Evolutionary conservation across 2,888 invertebrate species (phyloP).

Genomic region (Agrilus mali): DNA sequence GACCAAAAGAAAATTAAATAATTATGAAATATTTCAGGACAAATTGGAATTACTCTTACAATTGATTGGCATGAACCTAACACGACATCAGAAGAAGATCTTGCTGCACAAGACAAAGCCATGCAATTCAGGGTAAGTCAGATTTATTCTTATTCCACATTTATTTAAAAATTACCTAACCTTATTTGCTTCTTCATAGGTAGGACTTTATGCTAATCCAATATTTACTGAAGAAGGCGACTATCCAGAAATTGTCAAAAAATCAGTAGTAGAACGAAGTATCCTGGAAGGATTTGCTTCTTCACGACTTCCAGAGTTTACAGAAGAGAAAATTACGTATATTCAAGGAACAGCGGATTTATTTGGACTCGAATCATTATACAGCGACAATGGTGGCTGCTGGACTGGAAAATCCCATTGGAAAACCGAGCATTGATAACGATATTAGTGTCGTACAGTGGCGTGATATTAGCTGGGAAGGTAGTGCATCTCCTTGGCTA

Average conservation of each 20-base stretch:
- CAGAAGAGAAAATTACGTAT: conserved; percentile 33
- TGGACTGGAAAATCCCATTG: conserved; percentile 1
- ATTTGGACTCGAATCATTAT: conserved; percentile 39
- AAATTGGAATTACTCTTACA: conserved; percentile 38
- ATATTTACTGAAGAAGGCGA: conserved; percentile 42
- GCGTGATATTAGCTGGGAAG: conserved; percentile 34
- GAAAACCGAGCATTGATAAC: conserved; percentile 1
- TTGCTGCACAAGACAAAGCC: conserved; percentile 5
- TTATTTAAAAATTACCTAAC: no score
- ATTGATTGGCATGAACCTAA: conserved; percentile 5
- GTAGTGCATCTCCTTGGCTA: conserved; percentile 34
- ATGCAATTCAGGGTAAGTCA: conserved; percentile 9
- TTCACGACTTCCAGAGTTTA: conserved; percentile 46
- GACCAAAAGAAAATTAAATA: neutral
- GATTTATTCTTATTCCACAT: no score
- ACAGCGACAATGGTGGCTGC: conserved; percentile 18
- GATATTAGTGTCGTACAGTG: conserved; percentile 32
- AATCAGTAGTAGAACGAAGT: conserved; percentile 41
- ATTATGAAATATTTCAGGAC: conserved; percentile 34
- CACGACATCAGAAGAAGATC: conserved; percentile 2
- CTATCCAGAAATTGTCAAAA: conserved; percentile 42
- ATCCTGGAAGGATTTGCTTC: conserved; percentile 38
- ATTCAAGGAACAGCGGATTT: conserved; percentile 37
- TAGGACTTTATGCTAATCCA: conserved; percentile 44
- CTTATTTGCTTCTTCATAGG: conserved; percentile 9